Evolutionary conservation across 2,888 invertebrate genomes (phyloP).

Genomic region (Minunthozetes semirufus): DNA sequence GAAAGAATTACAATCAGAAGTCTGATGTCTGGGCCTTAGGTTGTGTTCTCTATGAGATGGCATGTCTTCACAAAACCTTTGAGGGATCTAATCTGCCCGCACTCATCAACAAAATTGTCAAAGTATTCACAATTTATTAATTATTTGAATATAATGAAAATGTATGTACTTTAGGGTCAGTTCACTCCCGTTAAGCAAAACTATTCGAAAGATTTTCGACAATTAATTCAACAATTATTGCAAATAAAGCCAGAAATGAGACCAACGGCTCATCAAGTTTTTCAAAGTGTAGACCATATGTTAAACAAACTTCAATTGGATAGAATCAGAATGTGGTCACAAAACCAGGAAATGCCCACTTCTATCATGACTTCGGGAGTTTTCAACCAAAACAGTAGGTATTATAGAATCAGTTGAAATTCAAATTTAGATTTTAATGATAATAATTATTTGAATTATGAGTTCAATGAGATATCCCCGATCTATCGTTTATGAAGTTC

Average conservation of each 20-base stretch:
- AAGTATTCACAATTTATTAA: conserved; percentile 49
- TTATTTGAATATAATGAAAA: neutral
- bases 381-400: conserved; percentile 13
- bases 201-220: conserved; percentile 59
- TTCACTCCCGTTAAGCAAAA: conserved; percentile 61
- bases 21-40: conserved; percentile 72
- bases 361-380: neutral
- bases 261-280: conserved; percentile 59
- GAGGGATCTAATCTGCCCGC: conserved; percentile 66
- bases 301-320: conserved; percentile 6
- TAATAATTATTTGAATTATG: neutral
- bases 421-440: neutral
- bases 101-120: conserved; percentile 63
- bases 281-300: conserved; percentile 48
- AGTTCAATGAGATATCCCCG: conserved; percentile 16
- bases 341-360: neutral
- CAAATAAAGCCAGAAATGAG: conserved; percentile 58
- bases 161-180: conserved; percentile 53
- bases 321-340: neutral
- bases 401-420: neutral
- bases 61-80: conserved; percentile 63
- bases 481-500: conserved; percentile 53
- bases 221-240: conserved; percentile 58
- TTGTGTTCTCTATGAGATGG: conserved; percentile 68
- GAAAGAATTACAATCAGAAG: conserved; percentile 66